phyloP scores from a whole-genome alignment of 2,888 invertebrate genomes.

The Protula sp. region DNA sequence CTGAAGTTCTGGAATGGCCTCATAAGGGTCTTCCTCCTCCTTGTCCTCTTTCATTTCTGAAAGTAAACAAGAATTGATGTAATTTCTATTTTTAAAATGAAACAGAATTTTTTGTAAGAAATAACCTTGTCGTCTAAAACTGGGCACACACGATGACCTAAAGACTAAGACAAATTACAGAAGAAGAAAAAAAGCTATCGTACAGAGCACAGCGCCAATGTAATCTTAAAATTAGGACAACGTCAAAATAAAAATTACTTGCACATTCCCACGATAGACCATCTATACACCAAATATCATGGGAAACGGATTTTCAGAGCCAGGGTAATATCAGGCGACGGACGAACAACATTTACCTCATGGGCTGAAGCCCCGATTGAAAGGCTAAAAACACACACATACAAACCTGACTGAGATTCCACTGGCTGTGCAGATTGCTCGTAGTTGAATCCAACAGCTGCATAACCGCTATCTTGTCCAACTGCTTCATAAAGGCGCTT shows the following conservation, averaged over 20 bases:
- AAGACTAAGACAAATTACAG: not conserved
- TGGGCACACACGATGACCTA: too few species aligned
- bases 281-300: too few species aligned
- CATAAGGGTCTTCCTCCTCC: slow-evolving; percentile 24
- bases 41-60: slow-evolving; percentile 6
- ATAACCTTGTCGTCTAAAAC: too few species aligned
- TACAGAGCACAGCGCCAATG: not conserved
- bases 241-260: not conserved
- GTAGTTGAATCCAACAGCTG: slow-evolving; percentile 55
- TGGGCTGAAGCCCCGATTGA: too few species aligned
- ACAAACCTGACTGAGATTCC: not conserved
- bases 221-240: not conserved
- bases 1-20: slow-evolving; percentile 63
- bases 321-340: too few species aligned
- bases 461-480: slow-evolving; percentile 47
- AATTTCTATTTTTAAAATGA: too few species aligned
- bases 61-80: not conserved
- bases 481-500: slow-evolving; percentile 73
- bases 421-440: slow-evolving; percentile 22
- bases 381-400: not conserved
- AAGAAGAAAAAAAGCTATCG: not conserved
- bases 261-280: not conserved
- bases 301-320: too few species aligned
- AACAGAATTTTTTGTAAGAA: too few species aligned
- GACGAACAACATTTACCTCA: too few species aligned